Evolutionary conservation across 2,113 vertebrate genomes (phyloP).

Genomic region (Fukomys damarensis): DNA sequence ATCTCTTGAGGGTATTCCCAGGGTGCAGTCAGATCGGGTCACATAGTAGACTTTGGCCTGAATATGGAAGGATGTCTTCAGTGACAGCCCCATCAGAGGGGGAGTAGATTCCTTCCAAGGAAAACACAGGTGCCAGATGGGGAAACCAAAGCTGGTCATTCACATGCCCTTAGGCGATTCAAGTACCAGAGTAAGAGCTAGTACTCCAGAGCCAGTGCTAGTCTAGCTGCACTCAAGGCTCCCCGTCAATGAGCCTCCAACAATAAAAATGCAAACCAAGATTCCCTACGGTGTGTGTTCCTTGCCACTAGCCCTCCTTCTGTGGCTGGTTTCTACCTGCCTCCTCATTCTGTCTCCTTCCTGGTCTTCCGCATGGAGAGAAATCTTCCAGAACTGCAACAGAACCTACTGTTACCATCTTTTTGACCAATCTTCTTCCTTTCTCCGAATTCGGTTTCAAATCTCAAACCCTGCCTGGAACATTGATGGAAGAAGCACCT

Average conservation of each 20-base stretch:
- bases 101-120: not conserved
- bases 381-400: not conserved
- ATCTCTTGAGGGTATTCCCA: not conserved
- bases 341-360: not conserved
- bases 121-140: not conserved
- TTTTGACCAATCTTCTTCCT: not conserved
- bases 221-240: not conserved
- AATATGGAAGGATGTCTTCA: not conserved
- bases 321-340: not conserved
- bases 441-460: constrained; percentile 23
- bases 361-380: not conserved
- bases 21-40: not conserved
- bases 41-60: not conserved
- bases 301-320: not conserved
- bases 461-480: constrained; percentile 10
- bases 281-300: not conserved
- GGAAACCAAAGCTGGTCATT: not conserved
- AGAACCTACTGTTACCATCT: not conserved
- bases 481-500: not conserved
- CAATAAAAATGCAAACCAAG: not conserved
- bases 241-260: not conserved
- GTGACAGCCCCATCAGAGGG: not conserved
- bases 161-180: not conserved
- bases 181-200: not conserved
- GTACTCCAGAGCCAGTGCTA: not conserved